Conservation (phyloP, 2,113 vertebrate species). For the Stigmatopora argus region DNA sequence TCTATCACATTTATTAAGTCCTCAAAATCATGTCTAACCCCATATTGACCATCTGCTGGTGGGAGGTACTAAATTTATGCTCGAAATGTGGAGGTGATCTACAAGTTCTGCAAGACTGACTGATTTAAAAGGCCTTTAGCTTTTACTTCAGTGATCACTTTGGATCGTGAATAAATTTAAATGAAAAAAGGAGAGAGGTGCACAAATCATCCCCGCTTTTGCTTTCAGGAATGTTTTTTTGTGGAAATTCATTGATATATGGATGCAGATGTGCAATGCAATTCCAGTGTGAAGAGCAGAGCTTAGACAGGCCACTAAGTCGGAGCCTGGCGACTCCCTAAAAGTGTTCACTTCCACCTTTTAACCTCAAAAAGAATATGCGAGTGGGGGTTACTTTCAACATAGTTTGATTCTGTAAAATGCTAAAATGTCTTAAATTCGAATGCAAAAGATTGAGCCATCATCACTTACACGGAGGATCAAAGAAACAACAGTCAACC, state of each 20-base stretch:
- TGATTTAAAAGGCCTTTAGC: conserved; percentile 69
- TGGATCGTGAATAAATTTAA: conserved; percentile 73
- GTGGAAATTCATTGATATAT: conserved; percentile 68
- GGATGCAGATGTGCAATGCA: conserved; percentile 73
- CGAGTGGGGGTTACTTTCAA: background rate
- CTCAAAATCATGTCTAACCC: conserved; percentile 64
- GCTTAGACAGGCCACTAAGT: conserved; percentile 55
- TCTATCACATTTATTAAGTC: conserved; percentile 79
- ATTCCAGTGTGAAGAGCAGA: conserved; percentile 50
- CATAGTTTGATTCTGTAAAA: background rate
- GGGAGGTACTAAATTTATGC: conserved; percentile 44
- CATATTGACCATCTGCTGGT: conserved; percentile 24
- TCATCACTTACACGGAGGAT: background rate
- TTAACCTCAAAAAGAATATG: conserved; percentile 36
- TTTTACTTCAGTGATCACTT: conserved; percentile 66
- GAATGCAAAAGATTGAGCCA: background rate
- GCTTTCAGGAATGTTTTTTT: conserved; percentile 71
- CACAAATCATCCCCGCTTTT: conserved; percentile 70
- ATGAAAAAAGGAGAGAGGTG: conserved; percentile 69
- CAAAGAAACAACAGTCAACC: background rate
- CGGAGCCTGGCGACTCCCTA: conserved; percentile 49
- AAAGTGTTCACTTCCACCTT: conserved; percentile 47
- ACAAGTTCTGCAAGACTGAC: conserved; percentile 54
- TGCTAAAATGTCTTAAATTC: background rate
- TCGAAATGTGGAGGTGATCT: conserved; percentile 48